phyloP scores from a whole-genome alignment of 2,888 invertebrate species.

The Drosophila rubida region DNA sequence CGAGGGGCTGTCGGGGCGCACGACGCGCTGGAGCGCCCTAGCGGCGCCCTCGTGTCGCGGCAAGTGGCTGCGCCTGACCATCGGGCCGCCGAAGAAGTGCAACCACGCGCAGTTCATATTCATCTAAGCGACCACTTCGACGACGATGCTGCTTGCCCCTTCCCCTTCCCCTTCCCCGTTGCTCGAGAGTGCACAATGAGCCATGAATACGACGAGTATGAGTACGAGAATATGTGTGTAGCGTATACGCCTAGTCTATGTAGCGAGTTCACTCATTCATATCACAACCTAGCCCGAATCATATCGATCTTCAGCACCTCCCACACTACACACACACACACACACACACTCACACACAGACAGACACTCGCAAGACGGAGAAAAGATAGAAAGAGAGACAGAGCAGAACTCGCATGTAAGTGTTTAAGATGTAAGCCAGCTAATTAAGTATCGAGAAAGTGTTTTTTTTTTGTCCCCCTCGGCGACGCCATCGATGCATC shows the following conservation, averaged over 20 bases:
- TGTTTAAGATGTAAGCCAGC: slow-evolving; percentile 65
- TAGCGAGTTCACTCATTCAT: slow-evolving; percentile 48
- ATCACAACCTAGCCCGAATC: slow-evolving; percentile 44
- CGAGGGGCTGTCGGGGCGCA: slow-evolving; percentile 91
- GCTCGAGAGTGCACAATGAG: slow-evolving; percentile 16
- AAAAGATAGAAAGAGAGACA: slow-evolving; percentile 19
- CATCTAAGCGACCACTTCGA: slow-evolving; percentile 78
- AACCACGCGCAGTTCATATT: slow-evolving; percentile 84
- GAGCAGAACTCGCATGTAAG: slow-evolving; percentile 54
- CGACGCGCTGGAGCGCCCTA: slow-evolving; percentile 93
- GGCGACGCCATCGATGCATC: no score
- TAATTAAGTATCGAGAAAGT: slow-evolving; percentile 50
- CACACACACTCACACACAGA: neutral
- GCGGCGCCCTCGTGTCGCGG: slow-evolving; percentile 95
- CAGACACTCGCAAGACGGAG: slow-evolving; percentile 6
- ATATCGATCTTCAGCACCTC: slow-evolving; percentile 35
- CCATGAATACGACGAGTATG: neutral
- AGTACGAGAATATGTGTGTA: slow-evolving; percentile 33
- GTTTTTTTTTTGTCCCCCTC: slow-evolving; percentile 32
- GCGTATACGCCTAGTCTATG: slow-evolving; percentile 59
- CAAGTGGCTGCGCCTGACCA: slow-evolving; percentile 90
- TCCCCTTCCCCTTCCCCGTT: neutral
- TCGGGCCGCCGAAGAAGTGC: slow-evolving; percentile 85
- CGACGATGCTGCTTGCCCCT: no score
- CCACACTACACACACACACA: neutral